Conservation (phyloP, 2,888 invertebrate genomes). For the Parochlus steinenii region DNA sequence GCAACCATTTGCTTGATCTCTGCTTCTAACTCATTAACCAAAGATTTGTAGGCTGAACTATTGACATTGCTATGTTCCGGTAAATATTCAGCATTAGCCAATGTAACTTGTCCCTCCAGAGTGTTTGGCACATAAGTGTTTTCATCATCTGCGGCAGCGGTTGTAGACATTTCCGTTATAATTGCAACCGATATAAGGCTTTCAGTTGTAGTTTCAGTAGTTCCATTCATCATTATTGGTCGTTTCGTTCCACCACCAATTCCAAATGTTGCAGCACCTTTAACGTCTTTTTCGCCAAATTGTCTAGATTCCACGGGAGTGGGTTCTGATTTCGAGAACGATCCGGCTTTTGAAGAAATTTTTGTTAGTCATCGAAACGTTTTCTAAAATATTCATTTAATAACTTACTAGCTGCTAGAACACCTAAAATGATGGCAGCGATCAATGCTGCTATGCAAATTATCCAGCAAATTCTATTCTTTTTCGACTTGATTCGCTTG, state of each 20-base stretch:
- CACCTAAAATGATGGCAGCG: constrained; percentile 49
- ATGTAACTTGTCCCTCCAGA: constrained; percentile 46
- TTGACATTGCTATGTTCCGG: constrained; percentile 40
- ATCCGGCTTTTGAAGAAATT: constrained; percentile 49
- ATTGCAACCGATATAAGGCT: constrained; percentile 19
- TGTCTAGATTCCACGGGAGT: constrained; percentile 39
- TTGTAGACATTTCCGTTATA: neutral
- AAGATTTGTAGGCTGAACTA: constrained; percentile 42
- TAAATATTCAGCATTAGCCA: constrained; percentile 48
- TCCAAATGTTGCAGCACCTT: constrained; percentile 31
- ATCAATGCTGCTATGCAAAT: constrained; percentile 45
- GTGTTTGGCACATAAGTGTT: constrained; percentile 53
- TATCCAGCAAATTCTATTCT: constrained; percentile 52
- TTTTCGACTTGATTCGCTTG: constrained; percentile 51
- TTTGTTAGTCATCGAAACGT: no score
- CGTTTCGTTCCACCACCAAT: constrained; percentile 13
- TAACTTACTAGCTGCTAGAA: constrained; percentile 55
- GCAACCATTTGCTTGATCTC: constrained; percentile 39
- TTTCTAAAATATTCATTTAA: no score
- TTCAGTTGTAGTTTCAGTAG: constrained; percentile 26
- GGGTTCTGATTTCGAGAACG: constrained; percentile 47
- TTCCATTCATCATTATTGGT: no score
- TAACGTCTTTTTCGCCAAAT: constrained; percentile 36
- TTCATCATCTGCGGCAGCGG: constrained; percentile 14
- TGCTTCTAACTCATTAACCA: constrained; percentile 40